These are phyloP conservation scores for Caloenas nicobarica DNA, from an alignment of 2,113 vertebrate genomes.

Conservation along the genomic window DNA sequence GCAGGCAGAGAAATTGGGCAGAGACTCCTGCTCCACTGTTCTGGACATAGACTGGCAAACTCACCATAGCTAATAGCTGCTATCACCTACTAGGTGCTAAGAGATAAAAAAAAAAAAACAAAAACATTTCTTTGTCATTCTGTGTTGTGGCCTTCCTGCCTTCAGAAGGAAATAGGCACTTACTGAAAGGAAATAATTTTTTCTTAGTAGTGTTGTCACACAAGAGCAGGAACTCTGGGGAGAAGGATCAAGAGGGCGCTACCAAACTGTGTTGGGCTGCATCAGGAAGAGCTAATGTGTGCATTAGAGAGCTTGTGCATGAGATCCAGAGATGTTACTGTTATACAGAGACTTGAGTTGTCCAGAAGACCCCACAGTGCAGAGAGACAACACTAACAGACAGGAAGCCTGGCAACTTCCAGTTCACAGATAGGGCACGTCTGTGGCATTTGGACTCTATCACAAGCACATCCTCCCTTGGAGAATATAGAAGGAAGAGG, in stretches of 20 bases:
- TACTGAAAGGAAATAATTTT: neutral
- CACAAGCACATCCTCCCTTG: neutral
- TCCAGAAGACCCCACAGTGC: neutral
- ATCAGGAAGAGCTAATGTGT: neutral
- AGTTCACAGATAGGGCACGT: neutral
- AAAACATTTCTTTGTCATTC: neutral
- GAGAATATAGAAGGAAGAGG: neutral
- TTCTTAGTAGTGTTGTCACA: neutral
- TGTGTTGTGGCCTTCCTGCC: neutral
- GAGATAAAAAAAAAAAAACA: no score
- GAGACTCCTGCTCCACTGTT: neutral
- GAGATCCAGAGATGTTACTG: neutral
- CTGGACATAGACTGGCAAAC: neutral
- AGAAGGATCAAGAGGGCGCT: neutral
- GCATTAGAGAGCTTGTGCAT: neutral
- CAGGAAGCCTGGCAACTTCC: constrained; percentile 13
- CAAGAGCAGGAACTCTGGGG: neutral
- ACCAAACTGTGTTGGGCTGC: neutral
- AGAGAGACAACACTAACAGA: neutral
- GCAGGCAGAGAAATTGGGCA: neutral
- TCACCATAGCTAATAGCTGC: neutral
- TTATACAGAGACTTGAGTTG: neutral
- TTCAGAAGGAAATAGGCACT: neutral
- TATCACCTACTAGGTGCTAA: neutral
- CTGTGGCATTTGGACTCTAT: neutral